Base-by-base conservation (phyloP, 2,113 vertebrate genomes). In the Oenanthe oenanthe region DNA sequence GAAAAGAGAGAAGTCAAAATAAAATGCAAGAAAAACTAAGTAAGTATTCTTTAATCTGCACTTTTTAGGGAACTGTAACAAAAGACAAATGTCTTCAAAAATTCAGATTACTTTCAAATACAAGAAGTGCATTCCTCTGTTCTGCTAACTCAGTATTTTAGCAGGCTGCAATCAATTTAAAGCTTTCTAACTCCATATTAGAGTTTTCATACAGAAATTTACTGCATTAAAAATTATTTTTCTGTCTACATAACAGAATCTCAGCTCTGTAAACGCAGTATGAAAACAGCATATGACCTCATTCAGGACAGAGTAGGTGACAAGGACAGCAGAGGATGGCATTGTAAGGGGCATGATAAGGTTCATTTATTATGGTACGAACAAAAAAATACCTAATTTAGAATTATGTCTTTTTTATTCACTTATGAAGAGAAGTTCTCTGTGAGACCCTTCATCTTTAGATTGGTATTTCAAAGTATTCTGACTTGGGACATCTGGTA, bases 331-430 rank as follows among this genome's bases (percentile, higher is more conserved):
- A 54, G 13, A 4, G 50, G 10, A 57, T 18, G 10, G 5, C 32
- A 54, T 26, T 79, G 4, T 51, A 60, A 32, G 19, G 50, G 7
- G 14, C 28, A 5, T 28, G 43, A 6, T 31, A 47, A 47, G 4
- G 2, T 53, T n/a, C 0, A 0, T 50, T 83, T 57, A 50, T 13
- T 56, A 32, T 5, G 28, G 8, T 31, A 18, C 9, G 17, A 47
- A 29, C 3, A 72, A 63, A 72, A 8, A 17, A 38, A 56, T 12
- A 57, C 11, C 3, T 42, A 56, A 72, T 28, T 85, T 90, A 6
- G 2, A 68, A 76, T 24, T 36, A 43, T 78, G 8, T 73, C 73
- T 76, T 76, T 79, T 85, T 83, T 73, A 43, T 3, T 40, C 5
- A 15, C 4, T 38, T 80, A 48, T 13, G 5, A 40, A 68, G 5